Conservation (phyloP, 2,888 invertebrate genomes). For the Nomada hirtipes region DNA sequence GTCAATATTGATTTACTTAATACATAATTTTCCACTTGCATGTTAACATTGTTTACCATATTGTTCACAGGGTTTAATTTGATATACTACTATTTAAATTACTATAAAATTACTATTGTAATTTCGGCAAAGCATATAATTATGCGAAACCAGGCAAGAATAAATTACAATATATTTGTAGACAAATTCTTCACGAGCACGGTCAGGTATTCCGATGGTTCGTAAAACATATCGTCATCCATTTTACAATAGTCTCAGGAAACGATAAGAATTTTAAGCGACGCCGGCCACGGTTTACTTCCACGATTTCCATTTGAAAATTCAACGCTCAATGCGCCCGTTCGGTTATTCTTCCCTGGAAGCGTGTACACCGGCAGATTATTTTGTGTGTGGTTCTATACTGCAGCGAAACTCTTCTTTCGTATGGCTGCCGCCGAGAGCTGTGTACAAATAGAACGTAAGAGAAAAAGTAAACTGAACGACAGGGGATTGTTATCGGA, state of each 20-base stretch:
- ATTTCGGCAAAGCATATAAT: background rate
- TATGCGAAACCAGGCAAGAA: background rate
- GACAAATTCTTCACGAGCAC: no score
- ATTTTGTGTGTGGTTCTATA: constrained; percentile 9
- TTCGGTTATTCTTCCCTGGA: constrained; percentile 14
- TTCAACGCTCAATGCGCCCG: background rate
- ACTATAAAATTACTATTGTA: background rate
- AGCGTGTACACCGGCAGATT: constrained; percentile 19
- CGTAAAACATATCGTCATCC: no score
- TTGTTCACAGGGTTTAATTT: background rate
- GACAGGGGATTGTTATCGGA: constrained; percentile 5
- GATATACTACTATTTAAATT: background rate
- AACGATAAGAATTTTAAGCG: background rate
- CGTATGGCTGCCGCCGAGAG: constrained; percentile 21
- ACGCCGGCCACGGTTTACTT: constrained; percentile 4
- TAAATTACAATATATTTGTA: background rate
- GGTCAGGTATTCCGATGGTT: no score
- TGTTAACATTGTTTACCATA: constrained; percentile 5
- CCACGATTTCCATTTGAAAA: constrained; percentile 26
- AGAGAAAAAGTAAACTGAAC: constrained; percentile 19
- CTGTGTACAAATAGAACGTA: constrained; percentile 41
- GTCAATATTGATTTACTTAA: constrained; percentile 5
- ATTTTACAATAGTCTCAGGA: no score
- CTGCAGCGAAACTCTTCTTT: constrained; percentile 11
- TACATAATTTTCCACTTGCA: constrained; percentile 16